A percentile compares a stretch with the other conserved stretches of the same genome.
Conservation (phyloP, 2,888 invertebrate genomes). For the Tetranychus piercei region DNA sequence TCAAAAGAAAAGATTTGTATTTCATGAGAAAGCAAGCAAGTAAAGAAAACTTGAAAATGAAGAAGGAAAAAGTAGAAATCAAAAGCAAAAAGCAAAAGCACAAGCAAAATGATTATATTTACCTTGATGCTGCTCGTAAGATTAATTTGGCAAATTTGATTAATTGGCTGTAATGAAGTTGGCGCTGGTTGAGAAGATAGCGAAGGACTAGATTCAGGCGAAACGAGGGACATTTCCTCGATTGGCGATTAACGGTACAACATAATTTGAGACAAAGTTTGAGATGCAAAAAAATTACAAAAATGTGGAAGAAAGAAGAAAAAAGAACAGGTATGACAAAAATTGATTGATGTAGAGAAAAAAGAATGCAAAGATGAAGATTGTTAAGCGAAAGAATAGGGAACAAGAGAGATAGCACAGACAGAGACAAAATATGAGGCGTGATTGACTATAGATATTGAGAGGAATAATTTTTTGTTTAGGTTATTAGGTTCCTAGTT, state of each 20-base stretch:
- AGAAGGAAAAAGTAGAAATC: background rate
- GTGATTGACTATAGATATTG: background rate
- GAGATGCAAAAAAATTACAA: background rate
- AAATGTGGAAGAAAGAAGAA: background rate
- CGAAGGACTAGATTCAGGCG: background rate
- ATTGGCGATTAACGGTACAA: background rate
- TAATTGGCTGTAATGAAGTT: background rate
- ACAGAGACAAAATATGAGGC: background rate
- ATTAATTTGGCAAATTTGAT: background rate
- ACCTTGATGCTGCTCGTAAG: background rate
- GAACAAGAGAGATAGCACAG: background rate
- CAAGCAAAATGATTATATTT: background rate
- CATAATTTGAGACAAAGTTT: background rate
- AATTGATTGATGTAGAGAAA: background rate
- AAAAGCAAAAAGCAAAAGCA: background rate
- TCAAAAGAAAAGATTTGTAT: background rate
- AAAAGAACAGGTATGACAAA: background rate
- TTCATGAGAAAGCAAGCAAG: background rate
- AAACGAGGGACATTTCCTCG: conserved; percentile 1
- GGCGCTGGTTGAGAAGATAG: background rate
- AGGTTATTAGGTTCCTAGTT: background rate
- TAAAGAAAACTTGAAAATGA: background rate
- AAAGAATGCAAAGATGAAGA: background rate
- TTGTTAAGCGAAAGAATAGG: background rate
- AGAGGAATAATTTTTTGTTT: background rate